A percentile compares a stretch with the other conserved stretches of the same genome.
Evolutionary conservation across 2,113 vertebrate genomes (phyloP).

Genomic region (Collichthys lucidus): DNA sequence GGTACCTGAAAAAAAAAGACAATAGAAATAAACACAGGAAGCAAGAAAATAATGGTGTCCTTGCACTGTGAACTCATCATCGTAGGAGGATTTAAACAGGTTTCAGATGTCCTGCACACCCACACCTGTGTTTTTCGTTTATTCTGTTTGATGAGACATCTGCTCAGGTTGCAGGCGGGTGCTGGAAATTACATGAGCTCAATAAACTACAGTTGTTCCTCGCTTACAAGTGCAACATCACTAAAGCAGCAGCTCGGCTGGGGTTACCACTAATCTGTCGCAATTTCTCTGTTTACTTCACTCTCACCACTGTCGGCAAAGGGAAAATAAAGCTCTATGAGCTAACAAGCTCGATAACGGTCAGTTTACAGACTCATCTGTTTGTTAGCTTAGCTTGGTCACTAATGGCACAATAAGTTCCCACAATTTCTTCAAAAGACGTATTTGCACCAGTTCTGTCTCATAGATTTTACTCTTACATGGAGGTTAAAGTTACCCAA

Average conservation of each 20-base stretch:
- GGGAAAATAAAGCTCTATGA: too few species aligned
- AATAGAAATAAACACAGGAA: slow-evolving; percentile 25
- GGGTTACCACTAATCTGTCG: too few species aligned
- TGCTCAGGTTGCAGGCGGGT: background rate
- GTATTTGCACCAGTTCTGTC: background rate
- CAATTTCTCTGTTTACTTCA: too few species aligned
- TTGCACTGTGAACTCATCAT: background rate
- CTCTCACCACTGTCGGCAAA: too few species aligned
- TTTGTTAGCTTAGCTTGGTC: too few species aligned
- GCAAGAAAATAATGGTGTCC: slow-evolving; percentile 6
- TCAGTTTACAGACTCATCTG: too few species aligned
- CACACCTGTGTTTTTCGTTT: background rate
- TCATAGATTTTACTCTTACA: background rate
- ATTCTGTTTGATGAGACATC: background rate
- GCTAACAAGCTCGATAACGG: too few species aligned
- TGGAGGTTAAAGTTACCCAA: background rate
- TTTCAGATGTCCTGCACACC: background rate
- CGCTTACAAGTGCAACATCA: too few species aligned
- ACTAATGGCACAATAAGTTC: too few species aligned
- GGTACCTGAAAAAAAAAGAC: slow-evolving; percentile 25
- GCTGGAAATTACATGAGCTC: background rate
- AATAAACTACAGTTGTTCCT: background rate
- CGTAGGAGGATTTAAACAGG: background rate
- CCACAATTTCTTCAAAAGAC: too few species aligned
- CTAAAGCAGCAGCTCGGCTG: too few species aligned